Base-by-base conservation (phyloP, 2,888 invertebrate genomes). In the Aphelenchoides bicaudatus region DNA sequence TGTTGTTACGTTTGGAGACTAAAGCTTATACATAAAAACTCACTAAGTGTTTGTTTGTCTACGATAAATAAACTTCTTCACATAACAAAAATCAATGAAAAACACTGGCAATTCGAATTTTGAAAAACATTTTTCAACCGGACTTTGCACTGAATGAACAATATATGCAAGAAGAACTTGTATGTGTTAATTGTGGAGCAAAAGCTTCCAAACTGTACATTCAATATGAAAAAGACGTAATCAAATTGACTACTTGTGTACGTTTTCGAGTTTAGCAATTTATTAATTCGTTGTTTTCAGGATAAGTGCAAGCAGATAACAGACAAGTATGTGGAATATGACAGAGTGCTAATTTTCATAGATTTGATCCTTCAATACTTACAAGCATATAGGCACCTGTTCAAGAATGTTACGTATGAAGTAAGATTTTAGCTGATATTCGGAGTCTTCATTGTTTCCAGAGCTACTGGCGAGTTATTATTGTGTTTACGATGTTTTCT, bases 241-340 rank as follows among this genome's bases (percentile, higher is more conserved):
- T 78, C 21, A 50, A 68, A 25, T 57, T 76, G 19, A 68, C 73
- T n/a, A 71, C 75, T 59, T 76, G 76, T 65, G 75, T 75, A 37
- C 52, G 75, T 66, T 27, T 55, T n/a, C 25, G 25, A 13, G 25
- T 52, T 52, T 47, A n/a, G n/a, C 55, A n/a, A 16, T 16, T 50
- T n/a, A 21, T 10, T 21, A 28, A 29, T 21, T 37, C 23, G n/a
- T 39, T 16, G n/a, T n/a, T 53, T 59, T 34, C 38, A 91, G 91
- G 85, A 84, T 8, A 83, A 84, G 63, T 92, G 92, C 78, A 85
- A 86, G 48, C 82, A 85, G 43, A 80, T 87, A 13, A 88, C 89
- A 0, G 92, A 92, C 80, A 90, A 90, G 79, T 92, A 91, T 78
- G 86, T 91, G 60, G 91, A 92, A 81, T 90, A 88, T 80, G 92